These are phyloP conservation scores for Rhipidura dahli DNA, from an alignment of 2,113 vertebrate genomes.

Conservation along the genomic window DNA sequence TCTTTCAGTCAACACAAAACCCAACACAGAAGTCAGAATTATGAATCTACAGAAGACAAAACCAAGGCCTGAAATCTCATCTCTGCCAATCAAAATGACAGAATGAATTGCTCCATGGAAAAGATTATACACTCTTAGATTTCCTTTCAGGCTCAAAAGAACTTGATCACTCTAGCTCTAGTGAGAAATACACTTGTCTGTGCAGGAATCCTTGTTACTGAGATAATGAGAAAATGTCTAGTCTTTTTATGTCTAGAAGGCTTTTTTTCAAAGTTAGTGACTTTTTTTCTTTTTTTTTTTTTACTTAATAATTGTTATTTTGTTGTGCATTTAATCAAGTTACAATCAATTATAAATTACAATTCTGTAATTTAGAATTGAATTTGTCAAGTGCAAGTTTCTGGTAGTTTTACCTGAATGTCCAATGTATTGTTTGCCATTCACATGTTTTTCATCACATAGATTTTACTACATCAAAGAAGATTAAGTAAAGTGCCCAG, in stretches of 20 bases:
- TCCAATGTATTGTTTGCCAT: not conserved
- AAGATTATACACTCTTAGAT: not conserved
- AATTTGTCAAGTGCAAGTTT: not conserved
- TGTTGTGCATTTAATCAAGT: not conserved
- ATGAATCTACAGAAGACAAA: not conserved
- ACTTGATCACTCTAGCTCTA: not conserved
- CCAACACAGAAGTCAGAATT: not conserved
- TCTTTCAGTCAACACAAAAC: not conserved
- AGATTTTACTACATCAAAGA: not conserved
- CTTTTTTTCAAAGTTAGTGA: not conserved
- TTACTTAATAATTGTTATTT: not conserved
- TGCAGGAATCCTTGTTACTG: not conserved
- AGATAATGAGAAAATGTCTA: not conserved
- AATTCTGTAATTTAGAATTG: not conserved
- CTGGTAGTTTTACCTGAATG: not conserved
- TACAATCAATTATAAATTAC: not conserved
- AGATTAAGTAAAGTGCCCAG: not conserved
- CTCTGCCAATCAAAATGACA: not conserved
- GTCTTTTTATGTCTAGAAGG: not conserved
- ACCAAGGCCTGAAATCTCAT: not conserved
- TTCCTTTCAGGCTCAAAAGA: not conserved
- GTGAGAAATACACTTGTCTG: not conserved
- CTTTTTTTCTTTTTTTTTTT: not conserved
- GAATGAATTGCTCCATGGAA: not conserved
- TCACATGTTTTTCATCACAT: not conserved